Evolutionary conservation across 2,888 invertebrate species (phyloP), one percentile per base, ranked within the genome.

Genomic region (Heliconius hortense): DNA sequence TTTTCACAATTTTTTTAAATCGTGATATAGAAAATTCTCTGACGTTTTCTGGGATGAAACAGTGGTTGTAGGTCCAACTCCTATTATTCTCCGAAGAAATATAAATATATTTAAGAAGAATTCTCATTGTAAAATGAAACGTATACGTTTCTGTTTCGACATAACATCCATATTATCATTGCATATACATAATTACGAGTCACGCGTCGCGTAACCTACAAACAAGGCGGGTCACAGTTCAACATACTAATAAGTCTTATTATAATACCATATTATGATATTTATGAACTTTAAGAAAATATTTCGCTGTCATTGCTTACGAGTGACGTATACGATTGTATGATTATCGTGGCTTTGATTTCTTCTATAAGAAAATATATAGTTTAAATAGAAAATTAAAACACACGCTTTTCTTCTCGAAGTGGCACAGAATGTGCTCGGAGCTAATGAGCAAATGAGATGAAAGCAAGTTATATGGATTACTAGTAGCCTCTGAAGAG

Each of bases 141-240:
- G 18, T 18, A 56, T 26, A 56, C 59, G 35, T 21, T 31, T 35
- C 24, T 48, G 31, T 56, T 69, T 31, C 18, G 4, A 13, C 21
- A 56, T 31, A 15, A n/a, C n/a, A 69, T 53, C 43, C n/a, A 35
- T 8, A n/a, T 64, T 70, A 35, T 70, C 70, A 35, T 59, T 70
- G 70, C 70, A 59, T 53, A 28, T 39, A 39, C 31, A 70, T 70
- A 67, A 56, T 56, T 43, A 71, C 60, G 39, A 10, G 35, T 5
- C 24, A 60, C 71, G 71, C 60, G 26, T 71, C 60, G 35, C 4
- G 24, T 26, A 71, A 26, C 60, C 18, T 11, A 39, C 71, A 60
- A 71, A 43, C 71, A 43, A 31, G 53, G 53, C 68, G 53, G 71
- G 56, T 70, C 26, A 43, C 60, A 60, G 71, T 60, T 60, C 71